phyloP scores from a whole-genome alignment of 2,797 vertebrate species.

The Dicrostonyx torquatus region DNA sequence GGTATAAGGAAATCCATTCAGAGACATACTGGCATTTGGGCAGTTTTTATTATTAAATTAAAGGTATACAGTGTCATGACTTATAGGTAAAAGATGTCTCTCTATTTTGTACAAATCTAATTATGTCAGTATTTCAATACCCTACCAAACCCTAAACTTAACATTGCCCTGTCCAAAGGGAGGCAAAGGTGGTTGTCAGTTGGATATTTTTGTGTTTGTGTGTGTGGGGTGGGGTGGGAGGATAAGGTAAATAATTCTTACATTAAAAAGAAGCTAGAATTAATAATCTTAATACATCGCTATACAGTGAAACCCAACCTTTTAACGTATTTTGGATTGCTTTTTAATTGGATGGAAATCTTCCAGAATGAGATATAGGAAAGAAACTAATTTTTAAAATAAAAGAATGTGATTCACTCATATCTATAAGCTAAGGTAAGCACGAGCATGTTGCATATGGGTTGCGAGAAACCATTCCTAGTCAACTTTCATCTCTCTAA shows the following conservation, averaged over 20 bases:
- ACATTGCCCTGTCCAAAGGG: neutral
- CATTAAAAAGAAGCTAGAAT: constrained; percentile 54
- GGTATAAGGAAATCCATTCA: constrained; percentile 86
- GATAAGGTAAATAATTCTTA: constrained; percentile 56
- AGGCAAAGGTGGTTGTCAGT: constrained; percentile 34
- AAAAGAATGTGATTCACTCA: constrained; percentile 38
- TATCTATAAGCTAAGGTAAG: constrained; percentile 47
- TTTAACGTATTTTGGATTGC: constrained; percentile 38
- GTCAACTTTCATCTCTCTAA: constrained; percentile 35
- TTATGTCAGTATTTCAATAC: constrained; percentile 42
- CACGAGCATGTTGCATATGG: neutral
- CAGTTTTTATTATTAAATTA: constrained; percentile 85
- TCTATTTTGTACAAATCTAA: constrained; percentile 74
- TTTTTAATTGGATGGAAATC: constrained; percentile 5
- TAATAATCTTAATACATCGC: neutral
- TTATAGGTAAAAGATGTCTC: constrained; percentile 66
- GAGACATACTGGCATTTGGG: constrained; percentile 82
- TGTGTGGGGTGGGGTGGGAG: neutral
- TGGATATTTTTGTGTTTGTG: neutral
- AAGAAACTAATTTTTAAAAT: constrained; percentile 48
- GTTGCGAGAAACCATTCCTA: neutral
- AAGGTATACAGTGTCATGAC: constrained; percentile 71
- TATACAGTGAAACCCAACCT: constrained; percentile 45
- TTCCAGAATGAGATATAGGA: constrained; percentile 57
- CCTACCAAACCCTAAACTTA: constrained; percentile 40